phyloP scores from a whole-genome alignment of 1,140 invertebrate genomes.

The Daktulosphaira vitifoliae region DNA sequence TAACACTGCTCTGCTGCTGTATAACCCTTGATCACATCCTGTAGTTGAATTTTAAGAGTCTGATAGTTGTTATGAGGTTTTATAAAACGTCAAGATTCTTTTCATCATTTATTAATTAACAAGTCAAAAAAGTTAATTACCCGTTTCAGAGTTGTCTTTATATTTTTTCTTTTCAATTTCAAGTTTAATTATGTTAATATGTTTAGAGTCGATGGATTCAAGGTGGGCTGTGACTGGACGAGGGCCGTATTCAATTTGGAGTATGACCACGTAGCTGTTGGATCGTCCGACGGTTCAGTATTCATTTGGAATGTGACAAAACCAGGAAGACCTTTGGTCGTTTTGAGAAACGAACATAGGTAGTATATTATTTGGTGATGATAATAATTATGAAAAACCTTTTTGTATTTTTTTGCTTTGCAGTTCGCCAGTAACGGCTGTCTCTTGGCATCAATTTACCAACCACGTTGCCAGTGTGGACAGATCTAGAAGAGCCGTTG shows the following conservation, averaged over 20 bases:
- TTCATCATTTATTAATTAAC: too few relatives aligned
- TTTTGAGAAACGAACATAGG: slow-evolving; percentile 76
- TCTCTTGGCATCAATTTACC: slow-evolving; percentile 83
- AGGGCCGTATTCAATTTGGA: slow-evolving; percentile 87
- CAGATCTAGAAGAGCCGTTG: slow-evolving; percentile 67
- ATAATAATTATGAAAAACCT: slow-evolving; percentile 13
- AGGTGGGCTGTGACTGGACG: slow-evolving; percentile 89
- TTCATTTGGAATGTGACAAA: slow-evolving; percentile 82
- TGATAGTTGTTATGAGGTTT: too few relatives aligned
- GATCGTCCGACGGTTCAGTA: slow-evolving; percentile 79
- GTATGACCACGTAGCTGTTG: slow-evolving; percentile 76
- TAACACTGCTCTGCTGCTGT: too few relatives aligned
- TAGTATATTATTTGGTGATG: slow-evolving; percentile 56
- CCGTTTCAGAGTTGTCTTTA: too few relatives aligned
- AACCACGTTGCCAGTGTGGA: slow-evolving; percentile 80
- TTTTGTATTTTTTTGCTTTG: slow-evolving; percentile 41
- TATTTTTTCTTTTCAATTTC: too few relatives aligned
- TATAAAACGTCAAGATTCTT: too few relatives aligned
- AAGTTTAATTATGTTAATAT: slow-evolving; percentile 3
- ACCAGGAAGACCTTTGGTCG: slow-evolving; percentile 64
- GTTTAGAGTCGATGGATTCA: slow-evolving; percentile 81
- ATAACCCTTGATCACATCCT: too few relatives aligned
- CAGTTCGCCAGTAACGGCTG: slow-evolving; percentile 78
- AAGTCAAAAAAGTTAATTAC: too few relatives aligned
- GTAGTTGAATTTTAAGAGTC: too few relatives aligned